Base-by-base conservation (phyloP, 2,113 vertebrate species). In the Rhea americana region DNA sequence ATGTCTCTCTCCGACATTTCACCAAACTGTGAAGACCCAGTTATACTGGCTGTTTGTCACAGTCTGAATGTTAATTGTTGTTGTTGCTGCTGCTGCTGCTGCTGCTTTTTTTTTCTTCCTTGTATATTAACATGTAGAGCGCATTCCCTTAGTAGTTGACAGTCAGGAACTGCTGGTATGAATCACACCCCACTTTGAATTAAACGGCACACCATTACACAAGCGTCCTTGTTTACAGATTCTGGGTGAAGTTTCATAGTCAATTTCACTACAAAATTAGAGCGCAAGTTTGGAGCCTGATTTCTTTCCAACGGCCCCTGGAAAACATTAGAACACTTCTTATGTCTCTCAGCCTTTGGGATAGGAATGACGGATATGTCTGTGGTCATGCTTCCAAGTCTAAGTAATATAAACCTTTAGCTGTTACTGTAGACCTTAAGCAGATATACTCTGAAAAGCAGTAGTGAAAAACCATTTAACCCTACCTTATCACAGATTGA, bases 281-380 rank as follows among this genome's bases (percentile, higher is more conserved):
- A 43, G 65, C 39, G 41, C 72, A 66, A 45, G 13, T 25, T 14
- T 56, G 25, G 14, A 93, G 24, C 1, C 5, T 45, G 9, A 63
- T 78, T 73, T 89, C 58, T 90, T 81, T 72, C 20, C 66, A 79
- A 11, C 20, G 77, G 2, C 12, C 11, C 7, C 47, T 47, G 50
- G 56, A 89, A 90, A 87, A 70, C 85, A 41, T 25, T 24, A 59
- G 25, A 37, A 62, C 88, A 76, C 68, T 59, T 92, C 50, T 70
- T 61, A 18, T 91, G 41, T 50, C 8, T 82, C 43, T 68, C 70
- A 68, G 43, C 26, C 17, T 89, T 94, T 71, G 71, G 67, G 61
- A 94, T 63, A 39, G 75, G 80, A 85, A 91, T 95, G 73, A 93
- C 82, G 70, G 55, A 82, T 96, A 43, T 83, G 30, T 89, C 70